phyloP scores from a whole-genome alignment of 2,113 vertebrate species.

The Microcebus griseorufus region DNA sequence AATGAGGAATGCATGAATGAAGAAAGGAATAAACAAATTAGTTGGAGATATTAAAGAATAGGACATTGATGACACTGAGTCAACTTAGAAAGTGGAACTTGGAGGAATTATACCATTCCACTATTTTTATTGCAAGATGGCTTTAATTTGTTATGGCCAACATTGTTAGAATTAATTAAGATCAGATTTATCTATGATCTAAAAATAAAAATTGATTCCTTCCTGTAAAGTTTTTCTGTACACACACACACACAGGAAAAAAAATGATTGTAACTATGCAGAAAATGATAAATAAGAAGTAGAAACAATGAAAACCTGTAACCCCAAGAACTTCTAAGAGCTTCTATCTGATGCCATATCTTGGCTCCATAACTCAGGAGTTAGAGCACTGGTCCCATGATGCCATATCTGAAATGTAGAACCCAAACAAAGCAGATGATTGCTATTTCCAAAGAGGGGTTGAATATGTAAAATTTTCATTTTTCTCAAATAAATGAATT shows the following conservation, averaged over 20 bases:
- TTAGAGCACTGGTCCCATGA: no score
- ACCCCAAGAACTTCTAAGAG: neutral
- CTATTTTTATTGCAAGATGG: neutral
- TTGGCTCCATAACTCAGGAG: neutral
- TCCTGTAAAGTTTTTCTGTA: neutral
- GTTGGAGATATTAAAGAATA: neutral
- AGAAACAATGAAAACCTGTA: conserved; percentile 5
- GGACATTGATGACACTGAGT: neutral
- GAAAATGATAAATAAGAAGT: conserved; percentile 2
- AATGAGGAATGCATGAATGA: conserved; percentile 27
- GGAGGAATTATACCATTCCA: neutral
- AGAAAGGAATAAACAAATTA: conserved; percentile 34
- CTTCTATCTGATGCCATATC: neutral
- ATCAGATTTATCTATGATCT: neutral
- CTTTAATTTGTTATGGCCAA: conserved; percentile 28
- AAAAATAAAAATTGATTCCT: conserved; percentile 8
- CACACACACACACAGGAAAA: neutral
- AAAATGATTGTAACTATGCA: neutral
- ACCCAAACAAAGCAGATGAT: conserved; percentile 42
- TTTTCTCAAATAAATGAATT: conserved; percentile 34
- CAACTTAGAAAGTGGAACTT: conserved; percentile 4
- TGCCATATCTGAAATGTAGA: conserved; percentile 27
- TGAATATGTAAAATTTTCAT: neutral
- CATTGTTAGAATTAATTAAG: conserved; percentile 43
- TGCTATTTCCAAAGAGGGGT: conserved; percentile 13